Base-by-base conservation (phyloP, 2,888 invertebrate species). In the Acronicta psi region DNA sequence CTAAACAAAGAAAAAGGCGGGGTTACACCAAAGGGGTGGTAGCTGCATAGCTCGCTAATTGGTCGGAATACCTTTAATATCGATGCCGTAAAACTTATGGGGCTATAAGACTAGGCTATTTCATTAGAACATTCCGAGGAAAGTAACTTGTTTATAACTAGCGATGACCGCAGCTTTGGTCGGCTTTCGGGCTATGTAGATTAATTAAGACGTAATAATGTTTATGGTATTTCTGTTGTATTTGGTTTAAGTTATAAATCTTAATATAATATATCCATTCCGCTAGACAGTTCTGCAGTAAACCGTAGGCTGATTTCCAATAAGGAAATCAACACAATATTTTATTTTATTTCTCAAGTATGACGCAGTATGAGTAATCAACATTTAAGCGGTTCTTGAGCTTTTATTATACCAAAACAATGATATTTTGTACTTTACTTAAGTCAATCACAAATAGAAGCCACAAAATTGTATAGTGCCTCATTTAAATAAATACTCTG, bases 41-140 rank as follows among this genome's bases (percentile, higher is more conserved):
- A 64, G 77, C 75, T 82, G 73, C 79, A 80, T 75, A 73, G 77
- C 69, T 72, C 73, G 80, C 85, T 90, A 90, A 91, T 91, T 90
- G 91, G 89, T 80, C 73, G 73, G 73, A 60, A 80, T 74, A 74
- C 67, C 72, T 77, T 68, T 59, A 77, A 67, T 81, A 81, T 80
- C 72, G 69, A 70, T 62, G 75, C 66, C 62, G 71, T 83, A 77
- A 79, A 77, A 60, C 59, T 70, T 64, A 72, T 67, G 34, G 60
- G 68, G 69, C 73, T 65, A 71, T 69, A 61, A 65, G 60, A 53
- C 73, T 75, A 59, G 69, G 57, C 23, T 63, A 75, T 74, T 74
- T 69, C 59, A 75, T 72, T 75, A 69, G 62, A 60, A 47, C 38
- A 73, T 67, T 67, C 67, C 46, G 20, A 38, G 36, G 63, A 53